Percentiles rank a stretch among this genome's conserved stretches.
Conservation (phyloP, 1,140 invertebrate genomes). For the Fopius arisanus region DNA sequence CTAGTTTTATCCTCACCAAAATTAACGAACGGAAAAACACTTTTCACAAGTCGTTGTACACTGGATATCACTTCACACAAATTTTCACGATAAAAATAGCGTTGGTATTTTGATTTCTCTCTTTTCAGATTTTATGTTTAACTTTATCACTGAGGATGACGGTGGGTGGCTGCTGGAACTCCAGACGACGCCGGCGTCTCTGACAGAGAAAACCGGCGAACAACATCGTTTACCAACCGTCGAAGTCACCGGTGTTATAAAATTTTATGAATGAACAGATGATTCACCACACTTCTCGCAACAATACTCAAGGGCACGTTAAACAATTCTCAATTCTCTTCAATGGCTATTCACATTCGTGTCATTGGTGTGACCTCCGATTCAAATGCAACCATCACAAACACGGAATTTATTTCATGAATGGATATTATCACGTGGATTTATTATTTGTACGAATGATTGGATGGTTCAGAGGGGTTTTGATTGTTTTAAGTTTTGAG, state of each 20-base stretch:
- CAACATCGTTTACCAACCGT: slow-evolving; percentile 31
- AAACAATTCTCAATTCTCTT: neutral
- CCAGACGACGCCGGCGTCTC: slow-evolving; percentile 13
- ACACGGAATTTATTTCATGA: no score
- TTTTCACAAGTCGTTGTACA: neutral
- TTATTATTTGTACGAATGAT: no score
- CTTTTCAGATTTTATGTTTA: neutral
- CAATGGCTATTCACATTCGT: neutral
- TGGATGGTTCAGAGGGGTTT: no score
- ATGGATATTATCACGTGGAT: no score
- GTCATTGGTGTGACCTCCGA: no score
- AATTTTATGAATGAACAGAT: neutral
- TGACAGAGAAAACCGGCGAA: neutral
- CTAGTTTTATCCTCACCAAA: neutral
- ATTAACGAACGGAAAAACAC: neutral
- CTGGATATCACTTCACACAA: neutral
- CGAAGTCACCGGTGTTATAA: slow-evolving; percentile 24
- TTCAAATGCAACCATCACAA: no score
- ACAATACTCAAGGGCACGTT: slow-evolving; percentile 19
- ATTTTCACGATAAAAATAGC: neutral
- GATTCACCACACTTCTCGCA: slow-evolving; percentile 2
- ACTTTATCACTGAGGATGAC: neutral
- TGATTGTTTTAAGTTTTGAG: neutral
- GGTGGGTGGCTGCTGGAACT: neutral
- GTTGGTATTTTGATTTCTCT: neutral